Conservation (phyloP, 2,888 invertebrate species). For the Margaritifera margaritifera region DNA sequence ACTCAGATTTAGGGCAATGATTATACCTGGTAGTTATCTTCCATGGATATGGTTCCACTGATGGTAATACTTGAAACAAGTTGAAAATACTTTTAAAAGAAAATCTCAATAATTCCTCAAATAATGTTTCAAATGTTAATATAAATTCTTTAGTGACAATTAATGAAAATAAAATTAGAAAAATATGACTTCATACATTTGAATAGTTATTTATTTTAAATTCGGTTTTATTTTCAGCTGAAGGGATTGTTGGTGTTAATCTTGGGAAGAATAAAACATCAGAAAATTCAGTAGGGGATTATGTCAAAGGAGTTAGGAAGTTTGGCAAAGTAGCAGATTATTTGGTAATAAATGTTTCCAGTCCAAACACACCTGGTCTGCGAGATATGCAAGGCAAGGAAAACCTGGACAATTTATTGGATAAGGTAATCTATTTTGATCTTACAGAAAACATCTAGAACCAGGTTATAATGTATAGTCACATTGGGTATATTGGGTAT, state of each 20-base stretch:
- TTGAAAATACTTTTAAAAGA: too few relatives aligned
- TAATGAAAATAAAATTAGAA: too few relatives aligned
- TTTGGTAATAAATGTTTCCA: conserved; percentile 95
- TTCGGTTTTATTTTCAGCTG: conserved; percentile 20
- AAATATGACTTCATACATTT: too few relatives aligned
- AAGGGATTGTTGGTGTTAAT: conserved; percentile 87
- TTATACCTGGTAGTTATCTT: too few relatives aligned
- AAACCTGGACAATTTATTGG: conserved; percentile 81
- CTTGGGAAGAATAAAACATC: conserved; percentile 95
- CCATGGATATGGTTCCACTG: too few relatives aligned
- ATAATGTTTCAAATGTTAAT: too few relatives aligned
- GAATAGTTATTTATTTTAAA: too few relatives aligned
- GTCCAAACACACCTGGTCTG: conserved; percentile 96
- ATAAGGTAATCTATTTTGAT: conserved; percentile 50
- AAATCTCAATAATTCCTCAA: too few relatives aligned
- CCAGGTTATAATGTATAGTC: background rate
- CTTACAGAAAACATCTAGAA: background rate
- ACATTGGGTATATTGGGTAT: background rate
- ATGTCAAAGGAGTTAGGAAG: conserved; percentile 86
- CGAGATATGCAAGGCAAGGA: conserved; percentile 86
- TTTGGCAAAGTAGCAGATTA: conserved; percentile 93
- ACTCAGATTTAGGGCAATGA: too few relatives aligned
- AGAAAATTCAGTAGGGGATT: conserved; percentile 84
- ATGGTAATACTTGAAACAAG: too few relatives aligned
- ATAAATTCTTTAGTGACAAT: too few relatives aligned